These are phyloP conservation scores for Drosophila pseudotakahashii DNA, from an alignment of 2,888 invertebrate species.

Conservation along the genomic window DNA sequence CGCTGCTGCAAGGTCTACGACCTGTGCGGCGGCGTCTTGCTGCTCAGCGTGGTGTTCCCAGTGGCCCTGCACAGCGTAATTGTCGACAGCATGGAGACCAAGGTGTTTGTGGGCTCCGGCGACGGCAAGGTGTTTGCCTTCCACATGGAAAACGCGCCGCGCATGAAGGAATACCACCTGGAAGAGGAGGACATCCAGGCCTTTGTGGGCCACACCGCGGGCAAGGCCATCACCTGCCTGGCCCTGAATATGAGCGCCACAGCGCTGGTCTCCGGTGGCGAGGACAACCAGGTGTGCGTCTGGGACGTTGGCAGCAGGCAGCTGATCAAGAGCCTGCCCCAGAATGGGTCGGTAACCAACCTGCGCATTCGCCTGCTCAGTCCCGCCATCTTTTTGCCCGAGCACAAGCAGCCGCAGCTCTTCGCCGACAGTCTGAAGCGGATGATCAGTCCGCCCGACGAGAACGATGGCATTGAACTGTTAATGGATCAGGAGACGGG, in stretches of 20 bases:
- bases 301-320: conserved; percentile 93
- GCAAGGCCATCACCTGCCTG: conserved; percentile 87
- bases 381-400: conserved; percentile 86
- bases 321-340: conserved; percentile 88
- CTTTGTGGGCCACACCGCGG: conserved; percentile 89
- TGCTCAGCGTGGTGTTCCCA: conserved; percentile 91
- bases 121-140: conserved; percentile 90
- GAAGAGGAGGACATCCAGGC: conserved; percentile 85
- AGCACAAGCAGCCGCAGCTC: conserved; percentile 86
- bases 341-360: conserved; percentile 91
- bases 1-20: conserved; percentile 93
- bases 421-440: conserved; percentile 88
- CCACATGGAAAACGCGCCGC: conserved; percentile 88
- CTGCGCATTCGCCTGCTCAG: conserved; percentile 87
- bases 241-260: conserved; percentile 90
- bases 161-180: conserved; percentile 88
- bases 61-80: conserved; percentile 88
- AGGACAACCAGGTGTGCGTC: conserved; percentile 89
- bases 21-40: conserved; percentile 87
- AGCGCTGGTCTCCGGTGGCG: conserved; percentile 90
- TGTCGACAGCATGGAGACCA: conserved; percentile 89
- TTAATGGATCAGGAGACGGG: conserved; percentile 54
- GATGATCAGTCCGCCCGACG: conserved; percentile 85
- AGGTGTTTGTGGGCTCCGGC: conserved; percentile 90
- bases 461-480: conserved; percentile 84